Percentiles rank a stretch among this genome's conserved stretches.
phyloP scores from a whole-genome alignment of 2,888 invertebrate species.

The Oxycera nigricornis region DNA sequence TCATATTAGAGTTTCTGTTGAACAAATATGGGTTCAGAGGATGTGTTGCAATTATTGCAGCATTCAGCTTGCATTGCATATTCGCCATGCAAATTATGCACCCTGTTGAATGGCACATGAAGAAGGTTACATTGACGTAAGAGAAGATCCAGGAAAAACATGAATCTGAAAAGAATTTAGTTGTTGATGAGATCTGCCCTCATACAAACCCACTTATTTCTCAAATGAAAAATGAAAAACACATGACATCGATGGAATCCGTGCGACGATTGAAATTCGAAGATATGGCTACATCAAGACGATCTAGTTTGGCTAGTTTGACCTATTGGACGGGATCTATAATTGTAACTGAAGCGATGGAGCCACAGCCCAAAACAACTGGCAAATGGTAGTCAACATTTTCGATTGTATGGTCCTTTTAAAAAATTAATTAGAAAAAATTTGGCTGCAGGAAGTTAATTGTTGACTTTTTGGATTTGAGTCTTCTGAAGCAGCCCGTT shows the following conservation, averaged over 20 bases:
- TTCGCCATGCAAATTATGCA: conserved; percentile 76
- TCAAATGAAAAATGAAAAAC: background rate
- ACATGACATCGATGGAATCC: background rate
- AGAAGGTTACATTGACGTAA: conserved; percentile 60
- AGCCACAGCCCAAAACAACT: conserved; percentile 53
- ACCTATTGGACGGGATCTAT: conserved; percentile 61
- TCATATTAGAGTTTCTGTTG: conserved; percentile 68
- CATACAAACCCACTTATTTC: conserved; percentile 41
- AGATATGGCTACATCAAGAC: conserved; percentile 45
- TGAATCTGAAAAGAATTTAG: background rate
- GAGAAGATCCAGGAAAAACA: background rate
- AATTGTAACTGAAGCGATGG: conserved; percentile 57
- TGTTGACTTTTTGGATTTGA: conserved; percentile 69
- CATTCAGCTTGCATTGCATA: conserved; percentile 71
- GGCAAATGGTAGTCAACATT: conserved; percentile 37
- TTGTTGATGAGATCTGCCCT: conserved; percentile 2
- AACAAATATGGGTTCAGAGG: conserved; percentile 74
- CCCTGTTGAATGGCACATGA: conserved; percentile 76
- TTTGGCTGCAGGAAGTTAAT: conserved; percentile 62
- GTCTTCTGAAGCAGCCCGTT: conserved; percentile 69
- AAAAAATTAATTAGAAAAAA: background rate
- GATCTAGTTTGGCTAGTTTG: conserved; percentile 59
- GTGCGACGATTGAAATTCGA: background rate
- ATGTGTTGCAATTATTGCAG: conserved; percentile 71
- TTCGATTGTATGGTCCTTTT: background rate